Evolutionary conservation across 2,797 vertebrate species (phyloP).

Genomic region (Oreortyx pictus): DNA sequence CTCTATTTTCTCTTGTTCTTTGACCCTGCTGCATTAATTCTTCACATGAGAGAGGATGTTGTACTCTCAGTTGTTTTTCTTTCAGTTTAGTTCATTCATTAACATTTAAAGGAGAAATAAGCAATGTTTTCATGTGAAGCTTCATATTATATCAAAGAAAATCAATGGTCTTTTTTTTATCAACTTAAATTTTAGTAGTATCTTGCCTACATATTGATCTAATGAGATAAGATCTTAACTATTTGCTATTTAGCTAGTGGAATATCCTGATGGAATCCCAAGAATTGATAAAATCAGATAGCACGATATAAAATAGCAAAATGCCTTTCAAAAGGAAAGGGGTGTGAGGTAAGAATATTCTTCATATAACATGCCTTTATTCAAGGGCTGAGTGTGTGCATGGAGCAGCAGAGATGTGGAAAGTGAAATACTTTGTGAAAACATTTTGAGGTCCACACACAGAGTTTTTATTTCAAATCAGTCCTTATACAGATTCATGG

Average conservation of each 20-base stretch:
- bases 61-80: not conserved
- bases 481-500: not conserved
- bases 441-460: not conserved
- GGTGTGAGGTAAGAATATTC: not conserved
- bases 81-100: slow-evolving; percentile 13
- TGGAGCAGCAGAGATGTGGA: not conserved
- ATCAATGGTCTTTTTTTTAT: slow-evolving; percentile 2
- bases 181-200: slow-evolving; percentile 8
- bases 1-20: not conserved
- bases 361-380: not conserved
- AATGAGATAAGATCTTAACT: slow-evolving; percentile 28
- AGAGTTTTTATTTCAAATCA: not conserved
- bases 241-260: slow-evolving; percentile 14
- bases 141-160: not conserved
- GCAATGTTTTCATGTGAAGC: not conserved
- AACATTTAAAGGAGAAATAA: slow-evolving; percentile 33
- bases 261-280: not conserved
- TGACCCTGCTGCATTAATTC: slow-evolving; percentile 2
- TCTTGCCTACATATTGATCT: not conserved
- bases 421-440: not conserved
- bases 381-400: not conserved
- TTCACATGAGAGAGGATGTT: not conserved
- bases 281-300: slow-evolving; percentile 27
- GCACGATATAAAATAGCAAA: not conserved
- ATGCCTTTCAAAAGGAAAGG: not conserved